Base-by-base conservation (phyloP, 2,797 vertebrate species). In the Melanotaenia nigrans region DNA sequence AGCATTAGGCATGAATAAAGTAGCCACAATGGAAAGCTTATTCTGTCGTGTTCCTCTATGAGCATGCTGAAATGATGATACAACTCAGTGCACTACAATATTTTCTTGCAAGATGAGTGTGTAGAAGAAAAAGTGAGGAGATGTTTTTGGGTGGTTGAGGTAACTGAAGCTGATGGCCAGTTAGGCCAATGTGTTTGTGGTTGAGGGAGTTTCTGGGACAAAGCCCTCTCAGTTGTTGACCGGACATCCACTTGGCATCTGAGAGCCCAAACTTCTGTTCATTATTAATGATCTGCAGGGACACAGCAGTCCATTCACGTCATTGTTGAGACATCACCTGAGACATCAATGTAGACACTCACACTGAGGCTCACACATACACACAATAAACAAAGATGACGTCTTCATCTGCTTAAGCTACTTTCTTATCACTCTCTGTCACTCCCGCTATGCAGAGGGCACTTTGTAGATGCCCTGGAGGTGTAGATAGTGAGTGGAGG, bases 291-390 rank as follows among this genome's bases (percentile, higher is more conserved):
- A 73, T 28, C 63, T 66, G 57, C 11, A 20, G 62, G 85, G 88
- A 84, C 87, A 73, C 77, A 71, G 82, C 82, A 74, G 83, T 87
- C 80, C 87, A 78, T 90, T 85, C 74, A 22, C 56, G 78, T 77
- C 82, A 81, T 81, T 90, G 92, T 89, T 78, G 75, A 85, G 74
- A 75, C 78, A 78, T 90, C 81, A 91, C 83, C 83, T 86, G 83
- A 81, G 85, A 86, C 79, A 77, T 72, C 24, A 63, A 1, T 58
- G 57, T 80, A 66, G 55, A 68, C 55, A 7, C 56, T 61, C 49
- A 20, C 57, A 73, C 42, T 47, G 51, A 61, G 47, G 65, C 63
- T 49, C 71, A 71, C 45, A 66, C 42, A 55, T 25, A 54, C 33
- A 70, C 70, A 66, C 62, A 56, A 36, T 74, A 87, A 84, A 87